Percentiles rank a stretch among this genome's conserved stretches.
phyloP scores from a whole-genome alignment of 2,888 invertebrate genomes.

The Xestia rhomboidea region DNA sequence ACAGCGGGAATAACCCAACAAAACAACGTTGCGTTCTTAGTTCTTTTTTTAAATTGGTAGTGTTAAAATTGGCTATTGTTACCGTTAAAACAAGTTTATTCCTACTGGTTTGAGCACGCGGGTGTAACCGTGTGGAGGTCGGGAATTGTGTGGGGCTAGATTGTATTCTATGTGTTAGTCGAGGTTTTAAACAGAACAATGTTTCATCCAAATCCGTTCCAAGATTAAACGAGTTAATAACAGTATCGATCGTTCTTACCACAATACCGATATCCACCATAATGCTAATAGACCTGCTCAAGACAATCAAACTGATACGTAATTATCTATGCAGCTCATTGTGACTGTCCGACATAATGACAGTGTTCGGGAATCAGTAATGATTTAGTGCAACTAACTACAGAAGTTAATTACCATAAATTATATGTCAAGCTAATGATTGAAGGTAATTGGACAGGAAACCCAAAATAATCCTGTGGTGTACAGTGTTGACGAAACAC shows the following conservation, averaged over 20 bases:
- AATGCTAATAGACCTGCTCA: constrained; percentile 13
- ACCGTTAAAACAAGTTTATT: background rate
- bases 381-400: constrained; percentile 37
- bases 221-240: background rate
- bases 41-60: no score
- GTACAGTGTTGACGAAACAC: constrained; percentile 20
- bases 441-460: constrained; percentile 37
- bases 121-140: background rate
- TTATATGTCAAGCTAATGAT: constrained; percentile 37
- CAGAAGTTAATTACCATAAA: constrained; percentile 51
- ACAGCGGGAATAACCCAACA: background rate
- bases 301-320: constrained; percentile 38
- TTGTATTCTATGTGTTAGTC: background rate
- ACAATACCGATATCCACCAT: background rate
- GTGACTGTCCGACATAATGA: constrained; percentile 31
- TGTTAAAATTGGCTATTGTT: background rate
- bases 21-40: background rate
- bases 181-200: background rate
- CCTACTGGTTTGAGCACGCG: background rate
- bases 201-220: background rate
- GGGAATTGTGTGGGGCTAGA: background rate
- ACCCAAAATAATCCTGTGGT: constrained; percentile 40
- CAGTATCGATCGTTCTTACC: background rate
- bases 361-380: constrained; percentile 41
- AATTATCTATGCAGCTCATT: constrained; percentile 33